phyloP scores from a whole-genome alignment of 2,797 vertebrate species.

The Enteromius afrohamiltoni region DNA sequence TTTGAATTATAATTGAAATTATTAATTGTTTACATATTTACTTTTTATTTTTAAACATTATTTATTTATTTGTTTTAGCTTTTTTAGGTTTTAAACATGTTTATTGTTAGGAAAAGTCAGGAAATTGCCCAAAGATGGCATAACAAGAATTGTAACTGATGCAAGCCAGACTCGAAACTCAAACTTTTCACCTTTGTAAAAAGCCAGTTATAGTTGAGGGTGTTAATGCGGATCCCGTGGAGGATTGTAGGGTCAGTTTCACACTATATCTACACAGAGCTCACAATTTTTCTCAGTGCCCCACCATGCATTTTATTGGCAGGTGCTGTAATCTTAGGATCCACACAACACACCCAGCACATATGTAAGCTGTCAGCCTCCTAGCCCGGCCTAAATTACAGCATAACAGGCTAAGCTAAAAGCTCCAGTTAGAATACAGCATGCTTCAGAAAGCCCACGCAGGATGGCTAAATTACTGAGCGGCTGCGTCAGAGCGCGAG shows the following conservation, averaged over 20 bases:
- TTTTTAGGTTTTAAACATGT: background rate
- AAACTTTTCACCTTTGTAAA: background rate
- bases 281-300: background rate
- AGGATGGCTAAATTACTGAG: constrained; percentile 72
- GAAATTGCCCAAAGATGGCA: background rate
- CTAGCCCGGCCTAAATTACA: constrained; percentile 64
- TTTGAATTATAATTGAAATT: too few species aligned
- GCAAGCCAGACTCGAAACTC: background rate
- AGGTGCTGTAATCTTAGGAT: constrained; percentile 68
- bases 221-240: background rate
- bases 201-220: background rate
- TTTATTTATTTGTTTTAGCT: background rate
- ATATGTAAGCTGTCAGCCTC: constrained; percentile 54
- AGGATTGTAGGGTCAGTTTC: constrained; percentile 16
- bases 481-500: constrained; percentile 55
- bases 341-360: constrained; percentile 56
- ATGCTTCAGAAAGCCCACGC: constrained; percentile 70
- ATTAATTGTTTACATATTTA: too few species aligned
- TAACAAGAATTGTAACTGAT: background rate
- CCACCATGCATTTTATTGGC: constrained; percentile 33
- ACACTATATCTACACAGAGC: background rate
- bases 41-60: too few species aligned
- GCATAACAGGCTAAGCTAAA: constrained; percentile 56
- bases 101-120: background rate
- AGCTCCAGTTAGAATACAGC: constrained; percentile 58